A percentile compares a stretch with the other conserved stretches of the same genome.
Conservation (phyloP, 2,888 invertebrate genomes). For the Crepidodera aurea region DNA sequence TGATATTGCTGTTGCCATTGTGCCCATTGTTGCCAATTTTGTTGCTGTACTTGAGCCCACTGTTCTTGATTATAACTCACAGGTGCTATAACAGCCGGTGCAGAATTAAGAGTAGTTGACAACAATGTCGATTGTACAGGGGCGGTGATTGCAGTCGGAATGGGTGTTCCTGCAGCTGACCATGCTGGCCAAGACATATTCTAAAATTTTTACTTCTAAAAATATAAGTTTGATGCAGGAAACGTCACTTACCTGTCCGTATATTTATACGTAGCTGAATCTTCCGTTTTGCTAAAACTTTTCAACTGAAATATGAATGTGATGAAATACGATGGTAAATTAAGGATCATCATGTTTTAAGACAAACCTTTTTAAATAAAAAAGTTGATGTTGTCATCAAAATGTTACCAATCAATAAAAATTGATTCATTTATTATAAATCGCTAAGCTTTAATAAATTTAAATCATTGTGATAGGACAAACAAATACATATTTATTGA, state of each 20-base stretch:
- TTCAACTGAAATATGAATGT: slow-evolving; percentile 29
- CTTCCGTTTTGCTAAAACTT: slow-evolving; percentile 28
- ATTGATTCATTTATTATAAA: too few species aligned
- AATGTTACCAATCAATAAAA: too few species aligned
- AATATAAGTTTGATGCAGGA: neutral
- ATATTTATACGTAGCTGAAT: slow-evolving; percentile 7
- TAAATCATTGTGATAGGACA: too few species aligned
- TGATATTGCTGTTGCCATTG: slow-evolving; percentile 82
- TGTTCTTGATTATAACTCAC: slow-evolving; percentile 69
- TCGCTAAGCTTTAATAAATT: too few species aligned
- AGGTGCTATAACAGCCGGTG: slow-evolving; percentile 43
- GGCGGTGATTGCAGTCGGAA: slow-evolving; percentile 43
- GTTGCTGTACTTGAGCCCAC: slow-evolving; percentile 74
- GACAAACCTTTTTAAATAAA: neutral
- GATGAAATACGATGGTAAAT: slow-evolving; percentile 9
- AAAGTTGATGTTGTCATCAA: too few species aligned
- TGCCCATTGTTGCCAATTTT: slow-evolving; percentile 78
- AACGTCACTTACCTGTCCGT: slow-evolving; percentile 23
- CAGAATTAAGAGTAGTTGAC: slow-evolving; percentile 39
- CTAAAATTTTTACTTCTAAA: slow-evolving; percentile 33
- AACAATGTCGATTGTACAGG: slow-evolving; percentile 41
- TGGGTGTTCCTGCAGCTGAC: slow-evolving; percentile 47
- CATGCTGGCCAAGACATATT: slow-evolving; percentile 59
- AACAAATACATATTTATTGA: too few species aligned
- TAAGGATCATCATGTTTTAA: neutral